These are phyloP conservation scores for Seira sanloemensis DNA, from an alignment of 2,888 invertebrate genomes.

Conservation along the genomic window DNA sequence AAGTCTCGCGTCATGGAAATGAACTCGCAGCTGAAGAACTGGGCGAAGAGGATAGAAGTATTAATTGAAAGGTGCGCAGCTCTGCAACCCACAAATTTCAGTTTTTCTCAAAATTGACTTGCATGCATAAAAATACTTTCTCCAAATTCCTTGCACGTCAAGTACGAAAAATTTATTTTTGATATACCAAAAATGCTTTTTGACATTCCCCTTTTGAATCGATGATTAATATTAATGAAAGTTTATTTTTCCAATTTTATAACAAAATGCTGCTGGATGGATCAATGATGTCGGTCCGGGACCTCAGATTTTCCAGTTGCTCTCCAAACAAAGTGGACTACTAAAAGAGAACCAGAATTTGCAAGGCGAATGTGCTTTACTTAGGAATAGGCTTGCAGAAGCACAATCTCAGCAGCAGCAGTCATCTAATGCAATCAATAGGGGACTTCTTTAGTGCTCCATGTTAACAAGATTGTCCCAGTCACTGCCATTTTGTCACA, in stretches of 20 bases:
- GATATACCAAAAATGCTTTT: constrained; percentile 8
- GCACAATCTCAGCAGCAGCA: constrained; percentile 32
- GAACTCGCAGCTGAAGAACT: constrained; percentile 66
- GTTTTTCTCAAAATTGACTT: constrained; percentile 52
- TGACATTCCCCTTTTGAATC: no score
- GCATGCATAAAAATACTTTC: constrained; percentile 46
- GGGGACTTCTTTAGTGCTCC: no score
- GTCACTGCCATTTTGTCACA: no score
- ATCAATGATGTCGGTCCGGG: neutral
- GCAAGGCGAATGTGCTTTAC: constrained; percentile 67
- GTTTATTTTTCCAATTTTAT: no score
- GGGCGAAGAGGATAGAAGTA: constrained; percentile 69
- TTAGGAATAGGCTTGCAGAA: constrained; percentile 60
- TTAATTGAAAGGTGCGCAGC: constrained; percentile 73
- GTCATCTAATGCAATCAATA: constrained; percentile 1
- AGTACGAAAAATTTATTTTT: constrained; percentile 50
- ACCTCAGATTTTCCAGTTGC: constrained; percentile 72
- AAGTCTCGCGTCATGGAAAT: constrained; percentile 64
- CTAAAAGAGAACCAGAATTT: constrained; percentile 72
- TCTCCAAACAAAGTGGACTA: constrained; percentile 73
- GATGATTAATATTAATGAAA: no score
- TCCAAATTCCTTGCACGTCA: constrained; percentile 52
- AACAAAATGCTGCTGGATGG: constrained; percentile 25
- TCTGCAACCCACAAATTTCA: constrained; percentile 71
- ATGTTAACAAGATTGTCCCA: no score